Percentiles rank a stretch among this genome's conserved stretches.
These are phyloP conservation scores for Coenonympha glycerion DNA, from an alignment of 2,888 invertebrate species.

Conservation along the genomic window DNA sequence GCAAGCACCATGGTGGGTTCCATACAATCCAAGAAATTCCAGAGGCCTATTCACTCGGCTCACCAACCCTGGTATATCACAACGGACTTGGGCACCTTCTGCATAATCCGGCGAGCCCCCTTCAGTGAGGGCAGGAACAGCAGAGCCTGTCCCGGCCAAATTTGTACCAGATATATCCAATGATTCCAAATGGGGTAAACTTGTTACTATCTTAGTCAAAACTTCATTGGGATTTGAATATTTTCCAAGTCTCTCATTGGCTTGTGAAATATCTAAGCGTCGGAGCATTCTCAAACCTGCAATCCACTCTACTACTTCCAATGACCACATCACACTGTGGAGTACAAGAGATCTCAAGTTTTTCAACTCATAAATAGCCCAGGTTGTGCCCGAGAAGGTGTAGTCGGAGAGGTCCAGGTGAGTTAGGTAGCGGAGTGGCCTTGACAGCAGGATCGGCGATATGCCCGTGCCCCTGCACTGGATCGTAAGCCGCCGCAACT, in stretches of 20 bases:
- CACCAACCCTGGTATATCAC: conserved; percentile 92
- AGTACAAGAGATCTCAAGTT: conserved; percentile 84
- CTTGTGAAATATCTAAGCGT: conserved; percentile 90
- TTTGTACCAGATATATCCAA: conserved; percentile 98
- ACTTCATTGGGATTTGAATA: conserved; percentile 85
- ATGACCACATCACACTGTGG: conserved; percentile 84
- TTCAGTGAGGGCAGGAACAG: conserved; percentile 47
- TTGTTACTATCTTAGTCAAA: conserved; percentile 82
- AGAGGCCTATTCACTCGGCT: conserved; percentile 84
- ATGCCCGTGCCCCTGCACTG: conserved; percentile 68
- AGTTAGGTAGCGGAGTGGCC: conserved; percentile 76
- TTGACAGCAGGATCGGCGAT: conserved; percentile 74
- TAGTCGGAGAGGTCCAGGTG: conserved; percentile 84
- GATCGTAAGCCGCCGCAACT: conserved; percentile 76
- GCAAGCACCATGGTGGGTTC: conserved; percentile 92
- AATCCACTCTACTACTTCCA: conserved; percentile 78
- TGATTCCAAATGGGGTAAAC: conserved; percentile 84
- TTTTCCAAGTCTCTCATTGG: conserved; percentile 80
- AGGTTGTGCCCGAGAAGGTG: conserved; percentile 77
- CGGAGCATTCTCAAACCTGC: conserved; percentile 74
- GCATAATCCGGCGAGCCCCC: conserved; percentile 32
- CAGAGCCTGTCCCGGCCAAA: conserved; percentile 89
- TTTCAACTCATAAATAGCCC: conserved; percentile 79
- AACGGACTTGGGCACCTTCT: conserved; percentile 52
- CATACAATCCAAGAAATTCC: conserved; percentile 93